Evolutionary conservation across 1,140 invertebrate species (phyloP).

Genomic region (Wasmannia auropunctata): DNA sequence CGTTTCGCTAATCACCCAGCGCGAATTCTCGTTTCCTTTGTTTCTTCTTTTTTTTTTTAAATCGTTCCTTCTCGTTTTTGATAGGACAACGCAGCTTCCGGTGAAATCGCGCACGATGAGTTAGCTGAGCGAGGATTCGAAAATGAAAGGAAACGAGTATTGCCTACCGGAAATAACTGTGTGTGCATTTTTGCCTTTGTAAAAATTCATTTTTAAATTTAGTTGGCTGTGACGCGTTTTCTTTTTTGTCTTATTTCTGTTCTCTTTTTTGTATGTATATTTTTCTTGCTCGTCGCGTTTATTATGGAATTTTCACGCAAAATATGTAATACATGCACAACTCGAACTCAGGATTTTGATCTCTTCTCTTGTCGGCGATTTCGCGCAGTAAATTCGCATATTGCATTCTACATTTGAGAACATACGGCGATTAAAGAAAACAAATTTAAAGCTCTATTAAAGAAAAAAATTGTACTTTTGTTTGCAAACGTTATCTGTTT

Average conservation of each 20-base stretch:
- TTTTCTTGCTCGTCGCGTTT: background rate
- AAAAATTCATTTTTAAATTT: conserved; percentile 73
- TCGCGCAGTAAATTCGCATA: background rate
- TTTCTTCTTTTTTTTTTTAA: background rate
- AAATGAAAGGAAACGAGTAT: conserved; percentile 64
- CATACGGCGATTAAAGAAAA: background rate
- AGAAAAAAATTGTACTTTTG: background rate
- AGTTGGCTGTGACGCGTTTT: conserved; percentile 68
- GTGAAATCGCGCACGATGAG: conserved; percentile 39
- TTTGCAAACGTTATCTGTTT: background rate
- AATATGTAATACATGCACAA: conserved; percentile 21
- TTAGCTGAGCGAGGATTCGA: conserved; percentile 57
- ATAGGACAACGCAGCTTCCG: conserved; percentile 59
- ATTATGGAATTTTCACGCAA: background rate
- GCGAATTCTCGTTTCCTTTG: background rate
- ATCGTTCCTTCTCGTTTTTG: background rate
- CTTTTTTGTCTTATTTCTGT: background rate
- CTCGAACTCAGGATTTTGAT: conserved; percentile 7
- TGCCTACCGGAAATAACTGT: conserved; percentile 51
- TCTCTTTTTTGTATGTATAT: background rate
- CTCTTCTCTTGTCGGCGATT: background rate
- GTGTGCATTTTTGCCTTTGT: conserved; percentile 32
- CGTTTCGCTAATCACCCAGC: conserved; percentile 47
- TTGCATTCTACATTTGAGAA: background rate
- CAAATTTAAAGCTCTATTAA: background rate